phyloP scores from a whole-genome alignment of 2,888 invertebrate genomes.

The Argynnis bischoffii region DNA sequence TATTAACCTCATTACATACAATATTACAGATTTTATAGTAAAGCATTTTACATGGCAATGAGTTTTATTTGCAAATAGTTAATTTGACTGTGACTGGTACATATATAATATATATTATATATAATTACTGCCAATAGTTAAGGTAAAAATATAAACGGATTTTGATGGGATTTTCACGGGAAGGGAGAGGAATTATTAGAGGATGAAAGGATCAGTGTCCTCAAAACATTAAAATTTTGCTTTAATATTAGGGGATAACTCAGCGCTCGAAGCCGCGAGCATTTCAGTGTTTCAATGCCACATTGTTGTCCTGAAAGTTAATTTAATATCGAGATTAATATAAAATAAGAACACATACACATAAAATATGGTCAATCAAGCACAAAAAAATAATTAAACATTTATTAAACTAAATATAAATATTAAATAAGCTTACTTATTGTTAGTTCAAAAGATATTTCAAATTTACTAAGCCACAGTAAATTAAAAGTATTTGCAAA shows the following conservation, averaged over 20 bases:
- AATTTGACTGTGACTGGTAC: constrained; percentile 1
- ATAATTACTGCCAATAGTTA: constrained; percentile 1
- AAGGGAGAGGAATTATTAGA: neutral
- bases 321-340: constrained; percentile 10
- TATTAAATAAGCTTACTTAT: too few relatives aligned
- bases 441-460: constrained; percentile 10
- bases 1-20: neutral
- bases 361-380: too few relatives aligned
- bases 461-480: constrained; percentile 25
- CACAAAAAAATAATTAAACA: neutral
- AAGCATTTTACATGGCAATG: neutral
- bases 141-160: constrained; percentile 5
- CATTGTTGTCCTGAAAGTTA: constrained; percentile 19
- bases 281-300: constrained; percentile 16
- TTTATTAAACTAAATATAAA: constrained; percentile 5
- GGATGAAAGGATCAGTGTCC: neutral
- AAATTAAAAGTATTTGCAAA: constrained; percentile 12
- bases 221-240: constrained; percentile 10
- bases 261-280: constrained; percentile 5
- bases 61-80: constrained; percentile 19
- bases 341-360: neutral
- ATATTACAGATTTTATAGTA: neutral
- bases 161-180: neutral
- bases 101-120: neutral
- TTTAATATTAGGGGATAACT: constrained; percentile 6